Evolutionary conservation across 2,888 invertebrate species (phyloP).

Genomic region (Acholoe squamosa): DNA sequence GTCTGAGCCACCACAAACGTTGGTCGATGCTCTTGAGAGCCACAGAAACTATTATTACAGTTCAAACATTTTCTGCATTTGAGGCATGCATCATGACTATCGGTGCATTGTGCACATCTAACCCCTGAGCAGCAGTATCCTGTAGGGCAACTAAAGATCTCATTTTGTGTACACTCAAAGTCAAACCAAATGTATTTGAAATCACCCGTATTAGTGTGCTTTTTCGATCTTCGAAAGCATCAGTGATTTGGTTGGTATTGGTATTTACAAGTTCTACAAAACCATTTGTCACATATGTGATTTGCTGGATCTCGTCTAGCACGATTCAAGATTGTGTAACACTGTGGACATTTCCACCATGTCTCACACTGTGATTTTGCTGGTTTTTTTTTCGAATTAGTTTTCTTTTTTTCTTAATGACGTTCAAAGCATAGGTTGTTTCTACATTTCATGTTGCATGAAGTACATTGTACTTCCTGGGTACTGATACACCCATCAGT

Average conservation of each 20-base stretch:
- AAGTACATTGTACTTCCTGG: neutral
- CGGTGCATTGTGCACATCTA: neutral
- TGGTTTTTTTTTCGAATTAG: neutral
- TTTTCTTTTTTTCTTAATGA: no score
- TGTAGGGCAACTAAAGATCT: neutral
- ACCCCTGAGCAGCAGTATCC: neutral
- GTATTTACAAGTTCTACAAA: neutral
- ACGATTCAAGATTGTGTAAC: neutral
- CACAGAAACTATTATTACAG: conserved; percentile 1
- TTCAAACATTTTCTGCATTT: conserved; percentile 23
- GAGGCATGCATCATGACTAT: neutral
- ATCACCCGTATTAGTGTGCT: neutral
- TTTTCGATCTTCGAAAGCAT: neutral
- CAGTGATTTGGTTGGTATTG: neutral
- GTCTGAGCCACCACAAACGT: conserved; percentile 10
- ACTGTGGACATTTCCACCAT: conserved; percentile 28
- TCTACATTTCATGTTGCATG: neutral
- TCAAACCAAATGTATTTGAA: conserved; percentile 36
- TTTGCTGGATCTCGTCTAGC: neutral
- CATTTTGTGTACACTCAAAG: conserved; percentile 35
- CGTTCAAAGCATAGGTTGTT: neutral
- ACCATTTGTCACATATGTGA: conserved; percentile 1
- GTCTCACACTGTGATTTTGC: neutral
- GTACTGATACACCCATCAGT: neutral
- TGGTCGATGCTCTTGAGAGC: neutral